These are phyloP conservation scores for Odontocolon sp. DNA, from an alignment of 2,888 invertebrate species.

Conservation along the genomic window DNA sequence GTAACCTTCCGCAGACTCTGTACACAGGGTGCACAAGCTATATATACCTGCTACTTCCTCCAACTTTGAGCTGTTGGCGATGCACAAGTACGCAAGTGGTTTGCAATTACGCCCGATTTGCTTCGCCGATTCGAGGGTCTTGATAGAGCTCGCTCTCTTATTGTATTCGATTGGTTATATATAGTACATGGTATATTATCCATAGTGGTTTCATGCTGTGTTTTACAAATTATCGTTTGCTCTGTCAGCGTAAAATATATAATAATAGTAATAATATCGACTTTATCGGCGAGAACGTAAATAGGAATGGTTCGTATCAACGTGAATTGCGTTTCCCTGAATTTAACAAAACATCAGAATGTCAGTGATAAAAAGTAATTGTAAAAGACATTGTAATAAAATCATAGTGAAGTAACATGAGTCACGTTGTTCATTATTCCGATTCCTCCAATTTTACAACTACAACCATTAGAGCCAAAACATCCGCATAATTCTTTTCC, in stretches of 20 bases:
- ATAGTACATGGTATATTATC: background rate
- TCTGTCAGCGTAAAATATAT: constrained; percentile 1
- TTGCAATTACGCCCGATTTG: constrained; percentile 47
- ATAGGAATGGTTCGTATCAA: background rate
- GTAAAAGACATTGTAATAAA: too few relatives aligned
- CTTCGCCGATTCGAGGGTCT: constrained; percentile 42
- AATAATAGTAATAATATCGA: constrained; percentile 6
- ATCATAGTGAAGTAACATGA: too few relatives aligned
- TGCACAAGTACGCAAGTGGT: constrained; percentile 18
- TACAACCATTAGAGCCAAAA: too few relatives aligned
- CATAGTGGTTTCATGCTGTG: constrained; percentile 23
- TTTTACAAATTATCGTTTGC: constrained; percentile 22
- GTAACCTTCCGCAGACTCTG: background rate
- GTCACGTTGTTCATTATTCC: too few relatives aligned
- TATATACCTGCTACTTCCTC: too few relatives aligned
- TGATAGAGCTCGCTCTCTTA: background rate
- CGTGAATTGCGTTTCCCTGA: too few relatives aligned
- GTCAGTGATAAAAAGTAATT: too few relatives aligned
- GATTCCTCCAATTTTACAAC: too few relatives aligned
- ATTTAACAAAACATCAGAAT: too few relatives aligned
- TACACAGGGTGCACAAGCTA: background rate
- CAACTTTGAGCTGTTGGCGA: background rate
- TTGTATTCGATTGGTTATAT: constrained; percentile 29
- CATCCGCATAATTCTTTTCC: too few relatives aligned
- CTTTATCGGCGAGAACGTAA: background rate